Conservation (phyloP, 2,113 vertebrate genomes). For the Bostrychus sinensis region DNA sequence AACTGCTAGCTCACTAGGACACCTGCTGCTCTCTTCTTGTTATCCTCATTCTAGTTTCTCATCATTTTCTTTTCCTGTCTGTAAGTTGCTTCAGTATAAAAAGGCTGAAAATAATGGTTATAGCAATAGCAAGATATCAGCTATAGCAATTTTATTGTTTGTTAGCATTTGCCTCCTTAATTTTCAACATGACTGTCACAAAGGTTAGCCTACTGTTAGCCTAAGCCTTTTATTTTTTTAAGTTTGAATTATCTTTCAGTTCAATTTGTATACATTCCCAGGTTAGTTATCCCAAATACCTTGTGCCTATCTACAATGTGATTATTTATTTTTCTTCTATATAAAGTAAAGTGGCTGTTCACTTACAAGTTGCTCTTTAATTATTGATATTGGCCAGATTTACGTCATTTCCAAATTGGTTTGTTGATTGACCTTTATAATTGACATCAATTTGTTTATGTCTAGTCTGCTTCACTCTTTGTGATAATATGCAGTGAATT, state of each 20-base stretch:
- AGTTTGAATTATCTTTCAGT: no score
- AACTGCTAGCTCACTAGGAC: constrained; percentile 7
- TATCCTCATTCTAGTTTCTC: not conserved
- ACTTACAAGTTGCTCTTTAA: constrained; percentile 8
- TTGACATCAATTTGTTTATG: constrained; percentile 10
- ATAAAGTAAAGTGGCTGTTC: not conserved
- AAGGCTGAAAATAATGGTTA: not conserved
- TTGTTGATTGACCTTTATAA: constrained; percentile 6
- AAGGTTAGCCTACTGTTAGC: no score
- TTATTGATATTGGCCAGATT: constrained; percentile 19
- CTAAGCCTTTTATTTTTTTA: no score
- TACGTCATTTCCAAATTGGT: constrained; percentile 8
- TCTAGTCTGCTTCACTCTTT: not conserved
- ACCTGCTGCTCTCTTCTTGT: constrained; percentile 2
- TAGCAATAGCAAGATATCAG: not conserved
- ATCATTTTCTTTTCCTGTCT: not conserved
- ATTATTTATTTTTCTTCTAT: not conserved
- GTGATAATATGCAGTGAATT: constrained; percentile 6
- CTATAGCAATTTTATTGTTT: not conserved
- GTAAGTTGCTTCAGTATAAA: not conserved
- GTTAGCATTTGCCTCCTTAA: no score
- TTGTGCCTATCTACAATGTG: not conserved
- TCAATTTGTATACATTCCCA: no score
- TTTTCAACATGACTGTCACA: no score
- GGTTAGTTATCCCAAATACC: no score